Conservation (phyloP, 1,140 invertebrate genomes). For the Papilio aristodemus region DNA sequence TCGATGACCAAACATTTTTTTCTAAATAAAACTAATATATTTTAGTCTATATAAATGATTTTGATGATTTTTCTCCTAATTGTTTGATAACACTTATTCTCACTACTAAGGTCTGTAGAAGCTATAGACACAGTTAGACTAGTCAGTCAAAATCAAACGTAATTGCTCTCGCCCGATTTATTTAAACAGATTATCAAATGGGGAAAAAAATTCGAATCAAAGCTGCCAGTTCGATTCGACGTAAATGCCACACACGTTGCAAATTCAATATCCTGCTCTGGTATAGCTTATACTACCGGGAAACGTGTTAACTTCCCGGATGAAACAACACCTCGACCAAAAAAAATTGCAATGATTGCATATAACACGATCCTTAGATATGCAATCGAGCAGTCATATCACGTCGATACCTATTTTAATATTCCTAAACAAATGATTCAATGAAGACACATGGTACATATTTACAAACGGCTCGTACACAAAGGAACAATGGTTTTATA, state of each 20-base stretch:
- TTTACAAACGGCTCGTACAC: conserved; percentile 26
- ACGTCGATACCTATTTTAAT: conserved; percentile 29
- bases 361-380: conserved; percentile 10
- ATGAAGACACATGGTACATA: conserved; percentile 22
- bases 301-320: conserved; percentile 27
- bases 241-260: conserved; percentile 17
- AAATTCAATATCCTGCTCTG: conserved; percentile 17
- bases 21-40: too few species aligned
- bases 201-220: background rate
- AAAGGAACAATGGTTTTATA: conserved; percentile 36
- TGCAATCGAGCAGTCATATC: conserved; percentile 25
- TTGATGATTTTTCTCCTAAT: too few species aligned
- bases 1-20: too few species aligned
- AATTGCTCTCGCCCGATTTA: too few species aligned
- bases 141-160: too few species aligned
- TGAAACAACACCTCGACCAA: conserved; percentile 9
- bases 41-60: too few species aligned
- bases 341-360: conserved; percentile 31
- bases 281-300: conserved; percentile 13
- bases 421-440: conserved; percentile 27
- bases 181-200: too few species aligned
- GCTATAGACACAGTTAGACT: too few species aligned
- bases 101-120: too few species aligned
- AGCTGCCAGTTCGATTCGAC: too few species aligned
- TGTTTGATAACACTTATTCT: too few species aligned